These are phyloP conservation scores for Drosophila dunni DNA, from an alignment of 1,140 invertebrate genomes.

Conservation along the genomic window DNA sequence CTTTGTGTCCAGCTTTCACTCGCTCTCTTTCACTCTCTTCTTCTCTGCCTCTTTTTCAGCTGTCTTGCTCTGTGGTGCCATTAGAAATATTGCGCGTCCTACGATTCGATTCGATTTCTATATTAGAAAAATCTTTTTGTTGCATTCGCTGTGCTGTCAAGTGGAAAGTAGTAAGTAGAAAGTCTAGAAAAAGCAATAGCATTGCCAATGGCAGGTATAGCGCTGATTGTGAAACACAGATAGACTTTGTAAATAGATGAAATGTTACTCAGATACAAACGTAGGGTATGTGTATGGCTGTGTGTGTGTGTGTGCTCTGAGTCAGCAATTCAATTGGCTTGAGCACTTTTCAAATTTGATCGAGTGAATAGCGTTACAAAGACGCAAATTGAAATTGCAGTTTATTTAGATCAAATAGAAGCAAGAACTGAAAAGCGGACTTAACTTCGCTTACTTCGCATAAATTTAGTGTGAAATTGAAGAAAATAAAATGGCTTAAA, in stretches of 20 bases:
- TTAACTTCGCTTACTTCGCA: not conserved
- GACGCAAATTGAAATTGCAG: constrained; percentile 61
- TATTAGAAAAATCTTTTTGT: constrained; percentile 72
- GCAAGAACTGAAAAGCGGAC: not conserved
- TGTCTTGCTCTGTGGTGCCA: constrained; percentile 37
- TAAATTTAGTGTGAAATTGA: not conserved
- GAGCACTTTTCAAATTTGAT: constrained; percentile 77
- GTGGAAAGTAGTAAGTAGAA: constrained; percentile 47
- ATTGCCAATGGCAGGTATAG: constrained; percentile 57
- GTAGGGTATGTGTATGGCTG: not conserved
- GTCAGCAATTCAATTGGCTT: constrained; percentile 68
- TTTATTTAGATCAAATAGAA: constrained; percentile 43
- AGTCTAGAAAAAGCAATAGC: constrained; percentile 10
- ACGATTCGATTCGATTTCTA: constrained; percentile 68
- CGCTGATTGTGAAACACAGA: constrained; percentile 69
- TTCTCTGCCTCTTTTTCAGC: not conserved
- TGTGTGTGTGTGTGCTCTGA: constrained; percentile 27
- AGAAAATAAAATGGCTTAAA: too few relatives aligned
- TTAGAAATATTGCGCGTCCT: constrained; percentile 78
- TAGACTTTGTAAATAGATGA: constrained; percentile 77
- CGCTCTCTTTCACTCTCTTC: constrained; percentile 4
- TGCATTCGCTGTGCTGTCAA: constrained; percentile 52
- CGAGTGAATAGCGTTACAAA: constrained; percentile 67
- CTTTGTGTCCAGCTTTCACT: constrained; percentile 9
- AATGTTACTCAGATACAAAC: constrained; percentile 58